Evolutionary conservation across 2,113 vertebrate species (phyloP).

Genomic region (Empidonax alnorum): DNA sequence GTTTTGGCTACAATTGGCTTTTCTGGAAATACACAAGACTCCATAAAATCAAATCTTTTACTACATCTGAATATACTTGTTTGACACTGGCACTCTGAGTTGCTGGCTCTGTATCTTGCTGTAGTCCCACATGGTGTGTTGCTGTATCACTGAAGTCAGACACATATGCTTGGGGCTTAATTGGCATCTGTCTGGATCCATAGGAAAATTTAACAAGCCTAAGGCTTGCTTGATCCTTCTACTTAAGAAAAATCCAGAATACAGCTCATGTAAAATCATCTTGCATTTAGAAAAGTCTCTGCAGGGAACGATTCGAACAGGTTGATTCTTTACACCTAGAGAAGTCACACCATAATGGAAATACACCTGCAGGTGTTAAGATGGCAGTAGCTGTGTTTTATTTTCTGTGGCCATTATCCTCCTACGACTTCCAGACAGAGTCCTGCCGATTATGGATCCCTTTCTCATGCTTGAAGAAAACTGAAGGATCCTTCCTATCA

Average conservation of each 20-base stretch:
- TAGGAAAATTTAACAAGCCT: neutral
- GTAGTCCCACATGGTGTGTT: neutral
- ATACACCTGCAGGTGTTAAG: neutral
- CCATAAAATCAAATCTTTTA: slow-evolving; percentile 1
- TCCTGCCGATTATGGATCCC: neutral
- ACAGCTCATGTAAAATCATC: neutral
- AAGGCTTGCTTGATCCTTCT: neutral
- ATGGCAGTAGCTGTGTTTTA: neutral
- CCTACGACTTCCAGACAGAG: neutral
- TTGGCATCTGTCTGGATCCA: neutral
- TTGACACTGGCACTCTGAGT: neutral
- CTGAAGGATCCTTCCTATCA: neutral
- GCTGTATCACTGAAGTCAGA: neutral
- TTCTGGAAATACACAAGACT: neutral
- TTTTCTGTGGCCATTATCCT: neutral
- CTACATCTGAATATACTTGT: neutral
- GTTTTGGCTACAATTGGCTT: neutral
- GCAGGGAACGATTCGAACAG: neutral
- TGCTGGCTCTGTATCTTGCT: neutral
- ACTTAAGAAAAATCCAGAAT: neutral
- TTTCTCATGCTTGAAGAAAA: neutral
- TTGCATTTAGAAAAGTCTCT: neutral
- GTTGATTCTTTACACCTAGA: neutral
- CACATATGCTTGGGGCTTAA: neutral
- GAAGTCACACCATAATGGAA: neutral